Evolutionary conservation across 2,797 vertebrate genomes (phyloP), one percentile per base, ranked within the genome.

Genomic region (Melanogrammus aeglefinus): DNA sequence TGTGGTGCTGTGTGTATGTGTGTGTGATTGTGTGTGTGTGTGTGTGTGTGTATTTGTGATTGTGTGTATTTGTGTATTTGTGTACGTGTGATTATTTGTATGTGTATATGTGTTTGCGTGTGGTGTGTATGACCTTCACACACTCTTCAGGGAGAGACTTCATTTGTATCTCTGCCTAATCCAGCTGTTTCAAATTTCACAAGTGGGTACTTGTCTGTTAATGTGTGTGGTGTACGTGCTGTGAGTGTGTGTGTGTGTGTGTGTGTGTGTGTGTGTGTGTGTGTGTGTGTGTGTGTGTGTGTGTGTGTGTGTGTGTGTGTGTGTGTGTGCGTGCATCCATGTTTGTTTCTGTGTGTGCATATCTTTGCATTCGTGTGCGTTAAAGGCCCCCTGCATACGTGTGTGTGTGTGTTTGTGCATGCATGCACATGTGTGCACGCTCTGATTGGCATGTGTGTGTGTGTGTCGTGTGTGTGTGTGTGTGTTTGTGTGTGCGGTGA

Each of bases 181-280:
- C 77, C 86, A 83, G 85, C 85, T 89, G 86, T 83, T 90, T 81
- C 83, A 86, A 77, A 90, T 87, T 89, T 89, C 79, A 86, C 83
- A 81, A 78, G 80, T 33, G 72, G 86, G 74, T 35, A 44, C 21
- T 24, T 73, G 72, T 73, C 27, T 36, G 63, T 77, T 81, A 79
- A 47, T 81, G 74, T 0, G 7, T n/a, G 69, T 38, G 18, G n/a
- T n/a, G n/a, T n/a, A n/a, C n/a, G n/a, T n/a, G n/a, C n/a, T 44
- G 47, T 73, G 44, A 72, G 16, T 18, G 33, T 31, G 36, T 47
- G 75, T 24, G 57, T 47, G 13, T 33, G 18, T 78, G 33, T n/a
- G n/a, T n/a, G n/a, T n/a, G n/a, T n/a, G n/a, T 36, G 35, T 51
- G 47, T 51, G 47, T 51, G 47, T n/a, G n/a, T n/a, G n/a, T n/a